phyloP scores from a whole-genome alignment of 37 sponge, comb jelly and placozoan genomes.

The Hormiphora californensis region DNA sequence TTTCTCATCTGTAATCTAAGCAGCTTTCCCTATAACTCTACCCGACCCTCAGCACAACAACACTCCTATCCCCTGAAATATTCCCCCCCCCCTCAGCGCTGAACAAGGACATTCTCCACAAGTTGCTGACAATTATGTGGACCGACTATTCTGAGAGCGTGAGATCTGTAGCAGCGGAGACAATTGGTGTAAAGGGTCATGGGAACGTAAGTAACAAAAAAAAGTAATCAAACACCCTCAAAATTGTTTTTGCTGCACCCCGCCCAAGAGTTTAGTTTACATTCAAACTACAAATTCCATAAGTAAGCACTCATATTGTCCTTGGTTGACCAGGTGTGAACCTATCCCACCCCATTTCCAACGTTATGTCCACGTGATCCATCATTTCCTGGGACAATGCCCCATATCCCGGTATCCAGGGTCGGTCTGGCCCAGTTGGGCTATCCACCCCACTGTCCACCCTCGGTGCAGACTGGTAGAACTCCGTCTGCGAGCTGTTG shows the following conservation, averaged over 20 bases:
- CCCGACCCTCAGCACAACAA: no score
- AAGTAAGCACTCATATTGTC: no score
- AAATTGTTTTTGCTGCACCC: no score
- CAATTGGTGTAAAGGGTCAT: constrained; percentile 46
- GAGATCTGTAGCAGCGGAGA: constrained; percentile 30
- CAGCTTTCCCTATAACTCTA: no score
- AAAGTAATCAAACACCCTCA: no score
- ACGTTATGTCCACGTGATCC: constrained; percentile 16
- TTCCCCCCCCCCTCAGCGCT: constrained; percentile 37
- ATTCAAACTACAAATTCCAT: no score
- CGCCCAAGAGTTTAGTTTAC: no score
- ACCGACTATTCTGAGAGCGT: constrained; percentile 29
- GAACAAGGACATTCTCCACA: constrained; percentile 42
- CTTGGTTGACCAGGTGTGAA: neutral
- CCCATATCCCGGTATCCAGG: neutral
- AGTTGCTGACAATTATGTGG: constrained; percentile 46
- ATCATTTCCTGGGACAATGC: constrained; percentile 20
- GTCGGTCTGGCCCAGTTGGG: neutral
- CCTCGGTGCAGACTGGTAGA: neutral
- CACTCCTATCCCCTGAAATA: no score
- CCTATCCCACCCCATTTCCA: constrained; percentile 31
- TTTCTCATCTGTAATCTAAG: neutral
- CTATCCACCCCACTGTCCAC: constrained; percentile 35
- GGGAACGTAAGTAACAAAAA: constrained; percentile 31
- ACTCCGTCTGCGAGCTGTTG: constrained; percentile 3